Evolutionary conservation across 2,888 invertebrate genomes (phyloP).

Genomic region (Oscheius sp.): DNA sequence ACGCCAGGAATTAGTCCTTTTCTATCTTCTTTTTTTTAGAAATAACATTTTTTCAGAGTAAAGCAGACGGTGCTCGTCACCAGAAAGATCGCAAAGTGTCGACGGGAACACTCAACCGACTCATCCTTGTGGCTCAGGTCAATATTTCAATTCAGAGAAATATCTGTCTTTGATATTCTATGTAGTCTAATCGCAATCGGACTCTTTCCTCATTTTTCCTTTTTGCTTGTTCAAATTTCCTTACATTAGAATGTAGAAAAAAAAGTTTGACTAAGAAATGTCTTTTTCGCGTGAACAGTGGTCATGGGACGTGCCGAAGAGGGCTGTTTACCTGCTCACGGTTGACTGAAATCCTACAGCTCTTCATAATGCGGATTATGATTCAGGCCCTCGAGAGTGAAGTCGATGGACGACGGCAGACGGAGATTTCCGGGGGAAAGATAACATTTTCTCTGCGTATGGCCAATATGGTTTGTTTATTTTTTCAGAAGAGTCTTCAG

Average conservation of each 20-base stretch:
- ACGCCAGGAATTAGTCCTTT: no score
- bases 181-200: no score
- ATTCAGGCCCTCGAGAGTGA: slow-evolving; percentile 61
- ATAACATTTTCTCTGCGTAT: slow-evolving; percentile 64
- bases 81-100: slow-evolving; percentile 59
- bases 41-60: neutral
- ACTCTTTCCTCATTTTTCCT: neutral
- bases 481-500: slow-evolving; percentile 48
- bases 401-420: slow-evolving; percentile 62
- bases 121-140: slow-evolving; percentile 66
- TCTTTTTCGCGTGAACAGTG: no score
- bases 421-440: slow-evolving; percentile 63
- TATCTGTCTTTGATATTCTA: neutral
- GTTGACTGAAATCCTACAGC: neutral
- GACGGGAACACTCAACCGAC: slow-evolving; percentile 66
- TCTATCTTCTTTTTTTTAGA: neutral
- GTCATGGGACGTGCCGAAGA: no score
- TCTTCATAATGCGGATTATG: slow-evolving; percentile 25
- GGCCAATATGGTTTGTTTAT: slow-evolving; percentile 66
- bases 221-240: neutral
- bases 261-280: no score
- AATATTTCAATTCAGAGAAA: neutral
- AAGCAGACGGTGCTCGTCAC: slow-evolving; percentile 5
- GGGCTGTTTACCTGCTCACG: no score
- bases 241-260: no score